Evolutionary conservation across 1,140 invertebrate species (phyloP).

Genomic region (Tetragnatha versicolor): DNA sequence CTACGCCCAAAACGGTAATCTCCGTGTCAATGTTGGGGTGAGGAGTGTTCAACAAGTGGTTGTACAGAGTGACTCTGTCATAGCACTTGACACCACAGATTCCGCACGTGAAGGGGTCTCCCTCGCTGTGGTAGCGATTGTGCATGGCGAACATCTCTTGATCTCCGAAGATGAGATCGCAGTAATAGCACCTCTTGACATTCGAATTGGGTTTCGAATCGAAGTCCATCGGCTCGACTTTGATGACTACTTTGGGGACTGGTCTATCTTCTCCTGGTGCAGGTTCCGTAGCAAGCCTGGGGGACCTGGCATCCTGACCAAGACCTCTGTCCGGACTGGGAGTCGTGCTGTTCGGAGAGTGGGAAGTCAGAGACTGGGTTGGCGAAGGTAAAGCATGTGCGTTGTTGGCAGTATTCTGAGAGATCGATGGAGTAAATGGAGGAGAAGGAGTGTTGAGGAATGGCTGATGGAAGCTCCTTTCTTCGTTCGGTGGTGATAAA

Average conservation of each 20-base stretch:
- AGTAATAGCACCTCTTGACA: constrained; percentile 79
- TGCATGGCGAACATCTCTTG: constrained; percentile 92
- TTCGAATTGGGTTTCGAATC: no score
- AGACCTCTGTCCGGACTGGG: no score
- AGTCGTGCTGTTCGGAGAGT: background rate
- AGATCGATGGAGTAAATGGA: no score
- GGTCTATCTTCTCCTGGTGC: constrained; percentile 14
- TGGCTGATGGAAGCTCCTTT: no score
- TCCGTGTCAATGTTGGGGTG: constrained; percentile 69
- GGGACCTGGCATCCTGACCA: constrained; percentile 18
- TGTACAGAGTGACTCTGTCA: constrained; percentile 87
- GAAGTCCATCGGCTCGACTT: no score
- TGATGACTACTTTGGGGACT: constrained; percentile 55
- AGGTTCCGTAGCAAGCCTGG: background rate
- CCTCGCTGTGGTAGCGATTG: constrained; percentile 92
- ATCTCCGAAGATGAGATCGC: constrained; percentile 90
- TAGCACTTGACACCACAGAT: constrained; percentile 85
- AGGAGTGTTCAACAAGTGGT: constrained; percentile 85
- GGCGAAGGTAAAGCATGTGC: no score
- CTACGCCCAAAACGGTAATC: no score
- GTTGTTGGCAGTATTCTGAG: no score
- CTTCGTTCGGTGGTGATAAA: no score
- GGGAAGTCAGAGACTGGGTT: background rate
- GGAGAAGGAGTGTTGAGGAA: no score
- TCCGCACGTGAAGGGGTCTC: constrained; percentile 92